Evolutionary conservation across 2,888 invertebrate species (phyloP).

Genomic region (Aelia acuminata): DNA sequence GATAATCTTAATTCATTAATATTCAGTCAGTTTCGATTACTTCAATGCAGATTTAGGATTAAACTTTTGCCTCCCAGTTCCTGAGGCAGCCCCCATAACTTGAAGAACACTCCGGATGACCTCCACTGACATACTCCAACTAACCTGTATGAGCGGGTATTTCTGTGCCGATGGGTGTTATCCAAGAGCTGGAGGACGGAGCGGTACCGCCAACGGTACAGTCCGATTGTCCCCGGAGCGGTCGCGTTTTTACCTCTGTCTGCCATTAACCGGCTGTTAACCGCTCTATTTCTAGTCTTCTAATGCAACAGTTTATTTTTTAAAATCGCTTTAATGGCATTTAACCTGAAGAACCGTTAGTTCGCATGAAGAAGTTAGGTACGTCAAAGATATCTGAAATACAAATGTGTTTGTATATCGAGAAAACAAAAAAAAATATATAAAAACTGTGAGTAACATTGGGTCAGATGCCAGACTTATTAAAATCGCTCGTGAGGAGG

Average conservation of each 20-base stretch:
- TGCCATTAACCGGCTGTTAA: constrained; percentile 12
- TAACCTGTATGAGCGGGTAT: neutral
- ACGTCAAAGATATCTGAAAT: too few species aligned
- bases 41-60: too few species aligned
- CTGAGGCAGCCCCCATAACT: neutral
- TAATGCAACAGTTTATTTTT: constrained; percentile 1
- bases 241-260: constrained; percentile 28
- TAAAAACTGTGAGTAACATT: too few species aligned
- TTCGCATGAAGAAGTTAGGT: neutral
- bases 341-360: neutral
- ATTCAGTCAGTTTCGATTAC: too few species aligned
- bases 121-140: neutral
- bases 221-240: constrained; percentile 34
- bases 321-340: constrained; percentile 19
- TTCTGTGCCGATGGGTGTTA: constrained; percentile 5
- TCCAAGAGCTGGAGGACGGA: neutral
- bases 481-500: too few species aligned
- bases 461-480: too few species aligned
- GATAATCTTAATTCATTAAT: too few species aligned
- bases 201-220: constrained; percentile 41
- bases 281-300: constrained; percentile 38
- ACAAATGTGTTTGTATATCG: too few species aligned
- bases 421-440: too few species aligned
- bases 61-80: too few species aligned
- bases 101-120: neutral